Evolutionary conservation across 2,113 vertebrate genomes (phyloP).

Genomic region (Lycaon pictus): DNA sequence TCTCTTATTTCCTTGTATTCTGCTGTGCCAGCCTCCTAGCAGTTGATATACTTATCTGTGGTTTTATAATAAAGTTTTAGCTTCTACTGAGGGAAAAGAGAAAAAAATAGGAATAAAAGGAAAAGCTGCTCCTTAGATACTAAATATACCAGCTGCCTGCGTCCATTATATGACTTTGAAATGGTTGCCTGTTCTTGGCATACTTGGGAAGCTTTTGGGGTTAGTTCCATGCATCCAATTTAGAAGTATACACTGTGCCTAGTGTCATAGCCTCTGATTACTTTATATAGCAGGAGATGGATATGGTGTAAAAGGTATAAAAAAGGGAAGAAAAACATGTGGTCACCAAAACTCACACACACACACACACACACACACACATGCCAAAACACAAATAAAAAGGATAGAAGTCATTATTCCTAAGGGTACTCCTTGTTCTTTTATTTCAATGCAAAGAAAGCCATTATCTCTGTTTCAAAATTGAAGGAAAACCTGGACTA

Average conservation of each 20-base stretch:
- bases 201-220: conserved; percentile 37
- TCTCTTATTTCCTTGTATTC: conserved; percentile 87
- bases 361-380: neutral
- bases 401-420: neutral
- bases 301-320: neutral
- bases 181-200: conserved; percentile 56
- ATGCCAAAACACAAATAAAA: neutral
- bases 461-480: neutral
- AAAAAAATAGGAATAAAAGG: conserved; percentile 55
- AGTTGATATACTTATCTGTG: conserved; percentile 88
- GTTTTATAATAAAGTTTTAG: conserved; percentile 89
- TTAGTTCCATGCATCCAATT: neutral
- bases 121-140: conserved; percentile 76
- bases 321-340: neutral
- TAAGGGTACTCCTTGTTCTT: neutral
- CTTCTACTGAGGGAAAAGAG: conserved; percentile 80
- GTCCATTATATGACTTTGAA: conserved; percentile 64
- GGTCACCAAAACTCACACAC: neutral
- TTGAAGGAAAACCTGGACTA: neutral
- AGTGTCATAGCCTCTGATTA: neutral
- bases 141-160: conserved; percentile 75
- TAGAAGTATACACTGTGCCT: neutral
- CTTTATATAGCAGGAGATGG: neutral
- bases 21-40: conserved; percentile 85
- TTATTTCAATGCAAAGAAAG: neutral